Base-by-base conservation (phyloP, 1,140 invertebrate species). In the Ostrea denselamellosa region DNA sequence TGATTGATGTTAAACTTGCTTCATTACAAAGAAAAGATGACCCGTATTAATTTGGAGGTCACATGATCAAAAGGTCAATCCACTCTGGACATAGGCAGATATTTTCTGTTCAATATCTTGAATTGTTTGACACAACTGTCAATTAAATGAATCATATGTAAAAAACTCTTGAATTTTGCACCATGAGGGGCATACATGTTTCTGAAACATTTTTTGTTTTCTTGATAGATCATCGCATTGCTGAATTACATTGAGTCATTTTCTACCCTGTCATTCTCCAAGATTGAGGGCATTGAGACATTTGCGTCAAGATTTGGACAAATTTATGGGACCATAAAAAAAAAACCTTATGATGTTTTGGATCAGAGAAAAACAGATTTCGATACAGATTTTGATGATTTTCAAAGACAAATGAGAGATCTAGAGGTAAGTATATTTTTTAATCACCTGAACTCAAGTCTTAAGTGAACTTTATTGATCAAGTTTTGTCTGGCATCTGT, bases 201-300 rank as follows among this genome's bases (percentile, higher is more conserved):
- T n/a, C n/a, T n/a, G n/a, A n/a, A n/a, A n/a, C 5, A 1, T 44
- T 44, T 5, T 5, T 44, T 44, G 5, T 44, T 44, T 44, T 44
- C 34, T 87, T 90, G 89, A 53, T 84, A 93, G 93, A 98, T 99
- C 77, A 96, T 98, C 17, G 96, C 96, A 0, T 97, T 98, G 96
- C 98, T 98, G 92, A 97, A 98, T 95, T 95, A 97, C 56, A 97
- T 98, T 90, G 97, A 98, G 85, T 97, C 97, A 93, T 98, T 98
- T 92, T 97, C 97, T 91, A 96, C 96, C 89, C 94, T 98, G 19
- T 97, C 98, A 92, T 96, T 97, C 89, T 96, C 97, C 44, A 96
- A 97, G 91, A 97, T 98, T 96, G 98, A 98, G 95, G 97, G 97
- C 51, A 91, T 94, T 53, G 93, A 94, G 28, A 81, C 90, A 22